Base-by-base conservation (phyloP, 2,113 vertebrate genomes). In the Pterocles gutturalis region DNA sequence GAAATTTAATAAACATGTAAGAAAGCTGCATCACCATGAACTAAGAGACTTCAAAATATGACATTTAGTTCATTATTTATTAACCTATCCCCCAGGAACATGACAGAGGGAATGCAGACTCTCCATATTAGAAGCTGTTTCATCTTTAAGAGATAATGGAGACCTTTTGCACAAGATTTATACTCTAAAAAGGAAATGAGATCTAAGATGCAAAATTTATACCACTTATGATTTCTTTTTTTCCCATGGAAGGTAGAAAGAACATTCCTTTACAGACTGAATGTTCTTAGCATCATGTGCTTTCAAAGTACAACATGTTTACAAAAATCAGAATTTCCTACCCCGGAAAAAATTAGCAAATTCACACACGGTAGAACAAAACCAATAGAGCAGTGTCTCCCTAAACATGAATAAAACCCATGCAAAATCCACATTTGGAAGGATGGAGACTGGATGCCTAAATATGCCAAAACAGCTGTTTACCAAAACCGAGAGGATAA, bases 41-140 rank as follows among this genome's bases (percentile, higher is more conserved):
- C 80, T 83, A 96, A 97, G 91, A 96, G 94, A 90, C 92, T 97
- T 96, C 94, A 95, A 95, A 97, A 96, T 96, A 97, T 84, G 95
- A 94, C 97, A 97, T 91, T 96, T 95, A 94, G 83, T 96, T 96
- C 93, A 96, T 95, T 96, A 97, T 97, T 97, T 96, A 97, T 97
- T 97, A 95, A 96, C 83, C 49, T 96, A 83, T 96, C 94, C 91
- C 89, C 45, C 46, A 94, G 92, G 92, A 97, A 79, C 73, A 82
- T 69, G 87, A 96, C 82, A 95, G 96, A 87, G 45, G 77, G 83
- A 96, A 96, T 87, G 77, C 73, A 95, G 89, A 83, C 80, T 92
- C 89, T 89, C 87, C 48, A 19, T 82, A 94, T 97, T 89, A 96
- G 89, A 96, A 93, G 49, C 53, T 87, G 81, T 96, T 97, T 96